Conservation (phyloP, 2,888 invertebrate genomes). For the Hedya salicella region DNA sequence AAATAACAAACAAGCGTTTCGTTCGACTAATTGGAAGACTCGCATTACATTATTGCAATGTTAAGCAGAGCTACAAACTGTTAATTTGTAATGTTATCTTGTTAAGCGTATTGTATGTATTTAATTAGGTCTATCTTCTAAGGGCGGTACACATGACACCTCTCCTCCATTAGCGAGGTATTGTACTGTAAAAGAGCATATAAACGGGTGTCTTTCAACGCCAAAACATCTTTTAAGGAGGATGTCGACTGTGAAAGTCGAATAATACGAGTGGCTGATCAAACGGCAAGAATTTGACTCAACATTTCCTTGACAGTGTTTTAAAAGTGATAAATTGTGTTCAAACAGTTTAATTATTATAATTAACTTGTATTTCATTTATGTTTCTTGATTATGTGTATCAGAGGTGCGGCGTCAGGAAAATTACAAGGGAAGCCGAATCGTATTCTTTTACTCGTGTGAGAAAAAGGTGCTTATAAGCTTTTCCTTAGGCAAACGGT, state of each 20-base stretch:
- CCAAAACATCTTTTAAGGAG: background rate
- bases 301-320: background rate
- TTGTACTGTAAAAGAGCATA: slow-evolving; percentile 1
- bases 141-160: slow-evolving; percentile 34
- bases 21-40: slow-evolving; percentile 5
- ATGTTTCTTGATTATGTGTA: too few species aligned
- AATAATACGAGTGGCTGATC: background rate
- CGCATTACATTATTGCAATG: slow-evolving; percentile 14
- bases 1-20: background rate
- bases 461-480: too few species aligned
- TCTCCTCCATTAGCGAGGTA: slow-evolving; percentile 33
- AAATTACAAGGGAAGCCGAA: too few species aligned
- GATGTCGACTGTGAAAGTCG: background rate
- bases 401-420: too few species aligned
- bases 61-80: slow-evolving; percentile 26
- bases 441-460: too few species aligned
- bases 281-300: slow-evolving; percentile 12
- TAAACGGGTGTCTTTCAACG: background rate
- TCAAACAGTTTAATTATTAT: background rate
- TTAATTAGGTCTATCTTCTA: slow-evolving; percentile 36
- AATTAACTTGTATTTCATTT: too few species aligned
- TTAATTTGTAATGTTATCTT: slow-evolving; percentile 41
- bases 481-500: too few species aligned
- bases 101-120: slow-evolving; percentile 41
- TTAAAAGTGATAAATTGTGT: background rate